Percentiles rank a stretch among this genome's conserved stretches.
Evolutionary conservation across 2,797 vertebrate species (phyloP).

Genomic region (Brachymystax lenok): DNA sequence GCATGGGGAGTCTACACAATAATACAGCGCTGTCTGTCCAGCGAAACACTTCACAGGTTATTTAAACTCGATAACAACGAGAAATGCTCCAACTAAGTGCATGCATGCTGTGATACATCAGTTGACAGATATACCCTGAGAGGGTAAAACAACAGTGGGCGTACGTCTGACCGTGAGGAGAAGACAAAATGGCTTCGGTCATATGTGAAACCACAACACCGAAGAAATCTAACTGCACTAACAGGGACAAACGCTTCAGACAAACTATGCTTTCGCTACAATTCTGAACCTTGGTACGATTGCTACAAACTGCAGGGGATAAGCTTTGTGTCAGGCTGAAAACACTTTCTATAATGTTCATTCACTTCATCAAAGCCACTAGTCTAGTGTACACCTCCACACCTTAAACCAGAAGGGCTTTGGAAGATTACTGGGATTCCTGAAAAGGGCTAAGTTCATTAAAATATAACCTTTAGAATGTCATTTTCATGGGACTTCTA

Average conservation of each 20-base stretch:
- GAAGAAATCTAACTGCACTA: slow-evolving; percentile 20
- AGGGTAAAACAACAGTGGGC: slow-evolving; percentile 33
- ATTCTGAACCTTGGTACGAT: not conserved
- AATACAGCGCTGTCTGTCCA: slow-evolving; percentile 43
- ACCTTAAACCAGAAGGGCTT: slow-evolving; percentile 26
- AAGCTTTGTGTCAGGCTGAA: slow-evolving; percentile 24
- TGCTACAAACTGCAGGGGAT: not conserved
- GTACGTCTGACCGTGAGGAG: slow-evolving; percentile 24
- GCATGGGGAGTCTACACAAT: slow-evolving; percentile 38
- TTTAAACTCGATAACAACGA: slow-evolving; percentile 67
- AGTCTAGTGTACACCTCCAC: slow-evolving; percentile 19
- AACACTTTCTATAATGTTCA: slow-evolving; percentile 23
- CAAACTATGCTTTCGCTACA: not conserved
- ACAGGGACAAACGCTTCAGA: slow-evolving; percentile 20
- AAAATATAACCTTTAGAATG: slow-evolving; percentile 58
- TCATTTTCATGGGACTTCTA: slow-evolving; percentile 57
- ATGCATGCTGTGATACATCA: slow-evolving; percentile 63
- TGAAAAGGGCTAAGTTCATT: slow-evolving; percentile 55
- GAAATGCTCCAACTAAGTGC: slow-evolving; percentile 66
- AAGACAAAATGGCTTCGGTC: slow-evolving; percentile 19
- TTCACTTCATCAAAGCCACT: slow-evolving; percentile 18
- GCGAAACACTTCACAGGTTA: slow-evolving; percentile 60
- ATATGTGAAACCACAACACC: slow-evolving; percentile 33
- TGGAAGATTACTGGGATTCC: slow-evolving; percentile 56
- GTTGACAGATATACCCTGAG: slow-evolving; percentile 35